Base-by-base conservation (phyloP, 2,888 invertebrate genomes). In the Drosophila austrosaltans region DNA sequence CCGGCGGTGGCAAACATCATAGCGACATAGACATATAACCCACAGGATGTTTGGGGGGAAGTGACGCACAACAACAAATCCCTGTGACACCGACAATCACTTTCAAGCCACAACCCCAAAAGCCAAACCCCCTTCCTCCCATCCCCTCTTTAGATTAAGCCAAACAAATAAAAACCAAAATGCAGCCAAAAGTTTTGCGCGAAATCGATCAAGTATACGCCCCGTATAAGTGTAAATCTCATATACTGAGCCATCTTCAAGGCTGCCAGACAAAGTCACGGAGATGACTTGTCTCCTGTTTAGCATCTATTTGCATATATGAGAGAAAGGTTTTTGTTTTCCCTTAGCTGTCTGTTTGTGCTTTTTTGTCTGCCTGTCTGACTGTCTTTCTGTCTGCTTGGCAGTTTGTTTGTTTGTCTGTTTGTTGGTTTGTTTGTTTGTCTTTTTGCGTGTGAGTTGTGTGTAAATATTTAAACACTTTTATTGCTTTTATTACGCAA, bases 241-340 rank as follows among this genome's bases (percentile, higher is more conserved):
- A 59, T 60, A 62, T 32, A 54, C 56, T 61, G 57, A 68, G 28
- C 75, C 62, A 68, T 67, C 58, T 53, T 62, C 62, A 57, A 70
- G 67, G 66, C 69, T 53, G 44, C 39, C 30, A 32, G 25, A n/a
- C 57, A 68, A 57, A 44, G 61, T 65, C 63, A 63, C 48, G 40
- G 40, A 63, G 63, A 62, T 68, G 58, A 63, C 76, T 75, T 69
- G 58, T 59, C 74, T 69, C 63, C 63, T 85, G 83, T 73, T 85
- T 85, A 82, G 72, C 85, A 85, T 87, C 71, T 82, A 82, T 82
- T 83, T 83, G 80, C 88, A 83, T 87, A 87, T 59, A 48, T 48
- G 48, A 25, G 10, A 12, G 48, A 48, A 48, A 25, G 48, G 48
- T 48, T 48, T 48, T 48, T 48, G 48, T 48, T 48, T 48, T 48